Conservation (phyloP, 2,888 invertebrate genomes). For the Morinoia aosen region DNA sequence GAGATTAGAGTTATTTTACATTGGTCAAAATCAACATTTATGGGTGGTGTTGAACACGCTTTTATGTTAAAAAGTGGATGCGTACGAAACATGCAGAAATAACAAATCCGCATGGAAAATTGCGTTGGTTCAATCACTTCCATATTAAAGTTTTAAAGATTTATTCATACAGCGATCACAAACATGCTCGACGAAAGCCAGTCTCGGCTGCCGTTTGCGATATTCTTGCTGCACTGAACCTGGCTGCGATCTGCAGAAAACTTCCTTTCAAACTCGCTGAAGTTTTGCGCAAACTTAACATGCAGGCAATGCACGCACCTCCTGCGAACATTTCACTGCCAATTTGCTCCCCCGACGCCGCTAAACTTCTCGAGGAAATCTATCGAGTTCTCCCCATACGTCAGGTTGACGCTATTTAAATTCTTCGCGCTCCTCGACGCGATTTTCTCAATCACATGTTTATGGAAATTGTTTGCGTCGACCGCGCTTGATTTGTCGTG, state of each 20-base stretch:
- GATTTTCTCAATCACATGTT: too few relatives aligned
- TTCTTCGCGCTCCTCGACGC: background rate
- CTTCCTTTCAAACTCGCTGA: background rate
- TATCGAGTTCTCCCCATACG: background rate
- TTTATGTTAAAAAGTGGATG: background rate
- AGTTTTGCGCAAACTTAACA: background rate
- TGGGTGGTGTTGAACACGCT: too few relatives aligned
- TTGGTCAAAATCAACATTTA: background rate
- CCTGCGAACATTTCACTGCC: background rate
- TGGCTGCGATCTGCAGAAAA: conserved; percentile 13
- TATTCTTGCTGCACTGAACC: conserved; percentile 1
- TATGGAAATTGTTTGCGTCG: too few relatives aligned
- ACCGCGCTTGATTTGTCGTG: too few relatives aligned
- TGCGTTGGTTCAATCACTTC: background rate
- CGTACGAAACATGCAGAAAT: background rate
- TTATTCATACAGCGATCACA: background rate
- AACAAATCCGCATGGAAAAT: background rate
- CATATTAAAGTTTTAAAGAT: background rate
- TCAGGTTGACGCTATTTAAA: background rate
- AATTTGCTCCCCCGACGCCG: background rate
- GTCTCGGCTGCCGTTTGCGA: background rate
- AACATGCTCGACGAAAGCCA: background rate
- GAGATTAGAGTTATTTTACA: too few relatives aligned
- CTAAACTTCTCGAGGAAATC: background rate
- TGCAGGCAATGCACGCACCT: background rate